Percentiles rank a stretch among this genome's conserved stretches.
Evolutionary conservation across 2,888 invertebrate genomes (phyloP).

Genomic region (Rhagonycha lutea): DNA sequence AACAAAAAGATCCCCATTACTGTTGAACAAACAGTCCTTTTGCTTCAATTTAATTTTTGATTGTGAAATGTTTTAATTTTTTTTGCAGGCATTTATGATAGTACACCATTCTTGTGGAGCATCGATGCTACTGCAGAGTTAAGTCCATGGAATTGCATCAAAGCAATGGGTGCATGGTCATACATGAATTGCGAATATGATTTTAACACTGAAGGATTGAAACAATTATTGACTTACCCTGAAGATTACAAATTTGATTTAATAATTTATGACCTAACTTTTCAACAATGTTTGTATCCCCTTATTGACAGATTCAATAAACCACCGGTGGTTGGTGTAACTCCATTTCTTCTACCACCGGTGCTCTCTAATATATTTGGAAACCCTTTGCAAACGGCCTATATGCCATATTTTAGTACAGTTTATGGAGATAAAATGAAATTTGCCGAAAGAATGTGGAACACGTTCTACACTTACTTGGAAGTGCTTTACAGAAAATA

Average conservation of each 20-base stretch:
- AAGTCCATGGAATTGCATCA: not conserved
- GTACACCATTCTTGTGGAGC: not conserved
- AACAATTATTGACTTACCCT: constrained; percentile 30
- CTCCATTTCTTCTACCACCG: not conserved
- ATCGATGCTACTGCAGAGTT: not conserved
- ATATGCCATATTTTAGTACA: constrained; percentile 36
- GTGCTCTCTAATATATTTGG: constrained; percentile 28
- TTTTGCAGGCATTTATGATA: not conserved
- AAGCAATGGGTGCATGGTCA: not conserved
- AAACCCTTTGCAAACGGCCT: constrained; percentile 35
- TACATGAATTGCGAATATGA: constrained; percentile 19
- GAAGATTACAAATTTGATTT: constrained; percentile 32
- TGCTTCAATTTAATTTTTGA: too few species aligned
- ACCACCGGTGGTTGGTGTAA: constrained; percentile 28
- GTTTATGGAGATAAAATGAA: constrained; percentile 35
- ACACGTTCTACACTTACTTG: constrained; percentile 26
- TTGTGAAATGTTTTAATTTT: too few species aligned
- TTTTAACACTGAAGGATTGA: constrained; percentile 19
- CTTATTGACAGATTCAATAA: constrained; percentile 33
- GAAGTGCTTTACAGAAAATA: constrained; percentile 21
- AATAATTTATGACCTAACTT: constrained; percentile 32
- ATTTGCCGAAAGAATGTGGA: constrained; percentile 36
- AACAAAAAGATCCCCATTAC: too few species aligned
- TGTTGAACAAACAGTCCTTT: too few species aligned
- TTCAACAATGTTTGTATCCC: constrained; percentile 34